Base-by-base conservation (phyloP, 2,888 invertebrate genomes). In the Cephalotes varians region DNA sequence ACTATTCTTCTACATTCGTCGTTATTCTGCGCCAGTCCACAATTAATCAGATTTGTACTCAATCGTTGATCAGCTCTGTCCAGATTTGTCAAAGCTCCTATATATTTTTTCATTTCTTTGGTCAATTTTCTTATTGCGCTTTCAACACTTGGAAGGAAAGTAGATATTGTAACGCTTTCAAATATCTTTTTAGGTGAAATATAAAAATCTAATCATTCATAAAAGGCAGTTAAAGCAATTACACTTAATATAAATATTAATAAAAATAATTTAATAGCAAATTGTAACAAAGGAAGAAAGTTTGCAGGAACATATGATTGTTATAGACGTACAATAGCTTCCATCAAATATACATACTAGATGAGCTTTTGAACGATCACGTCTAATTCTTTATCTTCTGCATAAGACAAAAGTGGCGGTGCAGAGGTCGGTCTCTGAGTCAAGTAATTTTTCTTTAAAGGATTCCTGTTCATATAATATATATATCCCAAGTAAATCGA, bases 81-180 rank as follows among this genome's bases (percentile, higher is more conserved):
- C 54, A 94, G 87, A 86, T 91, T 91, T 12, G 89, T 72, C 25
- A 95, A 91, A 73, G 93, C 90, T 51, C 93, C 93, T 58, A 93
- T 85, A 82, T 95, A 95, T 28, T 92, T 94, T 82, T 94, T 95
- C 86, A 94, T 93, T 85, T 95, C 95, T 86, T 95, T 95, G 6
- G 92, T 93, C 67, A 95, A 88, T 76, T 90, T 93, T 80, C 93
- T 93, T 37, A 94, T 93, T 25, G 92, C 92, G 40, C 92, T 94
- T 86, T 95, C 94, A 49, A 93, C 89, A 79, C 95, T 95, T 73
- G 77, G 85, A 83, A 58, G 73, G 1, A 76, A 0, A 51, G 12
- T 5, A 54, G 10, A 51, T 51, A 12, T 34, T 47, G 4, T 47
- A 49, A 5, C 58, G 60, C 37, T 44, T 21, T 34, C 2, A 40